These are phyloP conservation scores for Eupsilia transversa DNA, from an alignment of 2,888 invertebrate species.

Conservation along the genomic window DNA sequence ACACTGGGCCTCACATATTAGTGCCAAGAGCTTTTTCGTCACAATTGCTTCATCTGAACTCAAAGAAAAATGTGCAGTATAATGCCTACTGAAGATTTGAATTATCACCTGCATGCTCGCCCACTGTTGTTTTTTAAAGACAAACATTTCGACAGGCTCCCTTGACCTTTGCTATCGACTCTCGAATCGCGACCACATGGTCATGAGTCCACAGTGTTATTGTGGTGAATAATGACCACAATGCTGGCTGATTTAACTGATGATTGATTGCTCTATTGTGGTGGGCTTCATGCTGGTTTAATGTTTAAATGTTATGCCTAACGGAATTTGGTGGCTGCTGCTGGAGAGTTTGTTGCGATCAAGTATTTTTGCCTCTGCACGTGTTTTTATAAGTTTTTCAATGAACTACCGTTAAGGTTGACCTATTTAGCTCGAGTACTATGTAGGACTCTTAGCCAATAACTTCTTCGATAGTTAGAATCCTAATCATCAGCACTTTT, in stretches of 20 bases:
- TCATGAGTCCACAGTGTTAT: conserved; percentile 6
- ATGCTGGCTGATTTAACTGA: not conserved
- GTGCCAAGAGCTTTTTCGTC: not conserved
- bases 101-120: not conserved
- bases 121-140: conserved; percentile 14
- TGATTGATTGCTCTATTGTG: not conserved
- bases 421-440: too few species aligned
- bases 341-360: too few species aligned
- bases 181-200: conserved; percentile 42
- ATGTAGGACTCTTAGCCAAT: too few species aligned
- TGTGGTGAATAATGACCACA: conserved; percentile 23
- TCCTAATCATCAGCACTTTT: too few species aligned
- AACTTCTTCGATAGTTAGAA: too few species aligned
- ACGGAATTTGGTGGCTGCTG: too few species aligned
- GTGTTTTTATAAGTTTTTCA: too few species aligned
- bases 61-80: not conserved
- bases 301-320: not conserved
- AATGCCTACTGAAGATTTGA: not conserved
- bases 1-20: not conserved
- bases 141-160: conserved; percentile 41
- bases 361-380: too few species aligned
- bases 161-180: conserved; percentile 48
- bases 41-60: not conserved
- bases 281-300: not conserved
- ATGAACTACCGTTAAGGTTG: too few species aligned